Conservation (phyloP, 2,888 invertebrate species). For the Chironomus riparius region DNA sequence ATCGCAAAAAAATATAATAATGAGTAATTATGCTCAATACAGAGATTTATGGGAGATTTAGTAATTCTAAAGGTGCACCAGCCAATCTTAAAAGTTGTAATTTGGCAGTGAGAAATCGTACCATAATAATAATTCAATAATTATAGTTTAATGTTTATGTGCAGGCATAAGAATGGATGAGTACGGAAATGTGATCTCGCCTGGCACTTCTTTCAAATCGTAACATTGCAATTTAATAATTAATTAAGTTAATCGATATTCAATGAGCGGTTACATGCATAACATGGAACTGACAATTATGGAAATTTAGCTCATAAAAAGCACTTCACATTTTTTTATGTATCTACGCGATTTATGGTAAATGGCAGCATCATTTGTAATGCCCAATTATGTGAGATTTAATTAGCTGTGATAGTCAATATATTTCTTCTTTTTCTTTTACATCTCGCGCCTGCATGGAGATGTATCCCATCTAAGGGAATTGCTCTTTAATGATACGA, state of each 20-base stretch:
- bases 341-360: neutral
- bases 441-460: too few relatives aligned
- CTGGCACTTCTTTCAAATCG: neutral
- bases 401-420: neutral
- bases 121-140: conserved; percentile 16
- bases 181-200: neutral
- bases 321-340: neutral
- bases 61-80: neutral
- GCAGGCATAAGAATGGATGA: neutral
- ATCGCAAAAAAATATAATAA: neutral
- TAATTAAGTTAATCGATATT: conserved; percentile 18
- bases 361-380: conserved; percentile 1
- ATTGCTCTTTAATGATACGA: neutral
- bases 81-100: neutral
- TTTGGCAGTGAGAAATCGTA: conserved; percentile 7
- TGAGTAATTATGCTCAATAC: conserved; percentile 16
- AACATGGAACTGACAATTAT: conserved; percentile 5
- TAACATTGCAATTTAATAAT: conserved; percentile 2
- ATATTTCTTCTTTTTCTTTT: neutral
- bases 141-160: neutral
- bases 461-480: neutral
- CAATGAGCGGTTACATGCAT: conserved; percentile 2
- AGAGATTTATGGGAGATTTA: conserved; percentile 23
- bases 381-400: neutral
- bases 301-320: neutral